phyloP scores from a whole-genome alignment of 2,113 vertebrate genomes.

The Canis aureus region DNA sequence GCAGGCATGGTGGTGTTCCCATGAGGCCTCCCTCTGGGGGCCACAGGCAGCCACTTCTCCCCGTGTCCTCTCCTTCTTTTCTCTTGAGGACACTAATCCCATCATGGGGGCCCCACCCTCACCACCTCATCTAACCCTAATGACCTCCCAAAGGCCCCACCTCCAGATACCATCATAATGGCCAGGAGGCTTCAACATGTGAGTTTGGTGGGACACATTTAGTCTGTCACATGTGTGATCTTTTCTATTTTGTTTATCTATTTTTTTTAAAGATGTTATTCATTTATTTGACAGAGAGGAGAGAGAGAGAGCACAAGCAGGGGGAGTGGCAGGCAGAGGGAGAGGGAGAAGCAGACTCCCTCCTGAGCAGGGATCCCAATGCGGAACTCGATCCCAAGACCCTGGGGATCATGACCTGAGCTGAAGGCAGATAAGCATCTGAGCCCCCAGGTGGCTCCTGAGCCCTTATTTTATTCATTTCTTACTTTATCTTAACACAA shows the following conservation, averaged over 20 bases:
- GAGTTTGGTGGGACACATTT: not conserved
- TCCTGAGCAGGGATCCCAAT: too few relatives aligned
- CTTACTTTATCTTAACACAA: not conserved
- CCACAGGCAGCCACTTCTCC: not conserved
- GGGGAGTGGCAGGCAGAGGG: too few relatives aligned
- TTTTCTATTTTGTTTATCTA: not conserved
- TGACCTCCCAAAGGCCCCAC: not conserved
- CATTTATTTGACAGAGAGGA: too few relatives aligned
- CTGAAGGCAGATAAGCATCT: too few relatives aligned
- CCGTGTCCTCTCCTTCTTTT: not conserved
- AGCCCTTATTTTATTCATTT: not conserved
- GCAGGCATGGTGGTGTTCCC: not conserved
- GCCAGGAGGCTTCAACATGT: fast-evolving
- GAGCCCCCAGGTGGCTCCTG: too few relatives aligned
- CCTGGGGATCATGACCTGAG: too few relatives aligned
- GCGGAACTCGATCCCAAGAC: too few relatives aligned
- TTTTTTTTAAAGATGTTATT: too few relatives aligned
- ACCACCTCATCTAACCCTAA: not conserved
- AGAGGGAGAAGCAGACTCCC: too few relatives aligned
- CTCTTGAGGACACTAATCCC: not conserved
- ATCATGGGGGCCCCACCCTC: not conserved
- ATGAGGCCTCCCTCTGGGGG: not conserved
- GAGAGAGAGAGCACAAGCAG: too few relatives aligned
- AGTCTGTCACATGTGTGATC: not conserved
- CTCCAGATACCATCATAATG: fast-evolving